A percentile compares a stretch with the other conserved stretches of the same genome.
These are phyloP conservation scores for Ceriagrion tenellum DNA, from an alignment of 2,888 invertebrate genomes.

Conservation along the genomic window DNA sequence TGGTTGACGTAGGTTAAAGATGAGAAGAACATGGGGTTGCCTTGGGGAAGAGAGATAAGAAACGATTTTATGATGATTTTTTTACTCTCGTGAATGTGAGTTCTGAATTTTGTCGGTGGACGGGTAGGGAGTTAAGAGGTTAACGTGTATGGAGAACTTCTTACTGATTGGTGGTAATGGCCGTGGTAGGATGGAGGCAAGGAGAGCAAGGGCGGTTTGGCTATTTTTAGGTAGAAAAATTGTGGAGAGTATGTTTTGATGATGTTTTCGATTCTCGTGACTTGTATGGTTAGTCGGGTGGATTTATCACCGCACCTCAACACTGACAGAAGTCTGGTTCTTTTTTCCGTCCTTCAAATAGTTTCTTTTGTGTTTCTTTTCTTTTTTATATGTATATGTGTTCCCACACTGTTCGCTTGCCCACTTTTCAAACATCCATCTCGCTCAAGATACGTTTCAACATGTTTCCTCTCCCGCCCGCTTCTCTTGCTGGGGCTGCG, in stretches of 20 bases:
- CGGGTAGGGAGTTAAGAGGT: too few relatives aligned
- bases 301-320: background rate
- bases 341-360: background rate
- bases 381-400: background rate
- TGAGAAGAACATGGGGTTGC: background rate
- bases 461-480: background rate
- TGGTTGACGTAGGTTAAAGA: background rate
- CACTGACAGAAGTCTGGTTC: too few relatives aligned
- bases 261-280: background rate
- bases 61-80: background rate
- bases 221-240: too few relatives aligned
- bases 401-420: background rate
- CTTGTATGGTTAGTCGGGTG: background rate
- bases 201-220: too few relatives aligned
- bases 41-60: background rate
- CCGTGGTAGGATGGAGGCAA: too few relatives aligned
- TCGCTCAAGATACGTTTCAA: background rate
- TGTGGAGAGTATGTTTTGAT: background rate
- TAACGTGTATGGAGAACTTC: too few relatives aligned
- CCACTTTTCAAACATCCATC: conserved; percentile 2
- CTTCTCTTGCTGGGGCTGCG: background rate
- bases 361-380: background rate
- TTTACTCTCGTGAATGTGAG: too few relatives aligned
- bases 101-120: too few relatives aligned
- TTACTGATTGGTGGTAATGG: too few relatives aligned